Base-by-base conservation (phyloP, 2,797 vertebrate genomes). In the Pangasius larnaudii region DNA sequence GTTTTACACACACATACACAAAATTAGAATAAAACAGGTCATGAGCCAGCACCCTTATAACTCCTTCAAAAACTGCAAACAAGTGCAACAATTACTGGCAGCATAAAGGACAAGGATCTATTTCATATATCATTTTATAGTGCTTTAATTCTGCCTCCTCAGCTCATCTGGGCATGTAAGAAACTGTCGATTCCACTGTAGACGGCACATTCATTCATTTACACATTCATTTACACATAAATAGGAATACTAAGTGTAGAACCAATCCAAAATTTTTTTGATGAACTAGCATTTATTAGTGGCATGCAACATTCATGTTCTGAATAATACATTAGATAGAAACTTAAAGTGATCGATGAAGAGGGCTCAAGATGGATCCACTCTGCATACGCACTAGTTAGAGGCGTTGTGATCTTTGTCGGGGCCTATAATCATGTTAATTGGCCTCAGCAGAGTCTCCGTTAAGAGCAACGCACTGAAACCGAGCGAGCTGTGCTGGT, bases 281-380 rank as follows among this genome's bases (percentile, higher is more conserved):
- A 95, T 96, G 95, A 95, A 94, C 93, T 93, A 92, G 95, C 94
- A 95, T 96, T 96, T 96, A 95, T 96, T 95, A 94, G 93, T 89
- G 85, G 89, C 84, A 93, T 96, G 92, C 95, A 96, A 96, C 93
- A 96, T 96, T 95, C 92, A 96, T 94, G 93, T 94, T 92, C 94
- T 96, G 93, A 96, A 96, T 96, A 96, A 96, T 95, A 96, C 94
- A 96, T 96, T 94, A 94, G 93, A 94, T 92, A 95, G 95, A 95
- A 96, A 94, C 85, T 91, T 93, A 94, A 96, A 95, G 95, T 95
- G 94, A 96, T 95, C 94, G 93, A 86, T 89, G 80, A 94, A 95
- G 94, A 93, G 90, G 90, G 93, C 92, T 93, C 75, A 22, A 90
- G 81, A 93, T 90, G 91, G 91, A 94, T 91, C 92, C 93, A 91